Evolutionary conservation across 2,888 invertebrate species (phyloP).

Genomic region (Leptopilina syphax): DNA sequence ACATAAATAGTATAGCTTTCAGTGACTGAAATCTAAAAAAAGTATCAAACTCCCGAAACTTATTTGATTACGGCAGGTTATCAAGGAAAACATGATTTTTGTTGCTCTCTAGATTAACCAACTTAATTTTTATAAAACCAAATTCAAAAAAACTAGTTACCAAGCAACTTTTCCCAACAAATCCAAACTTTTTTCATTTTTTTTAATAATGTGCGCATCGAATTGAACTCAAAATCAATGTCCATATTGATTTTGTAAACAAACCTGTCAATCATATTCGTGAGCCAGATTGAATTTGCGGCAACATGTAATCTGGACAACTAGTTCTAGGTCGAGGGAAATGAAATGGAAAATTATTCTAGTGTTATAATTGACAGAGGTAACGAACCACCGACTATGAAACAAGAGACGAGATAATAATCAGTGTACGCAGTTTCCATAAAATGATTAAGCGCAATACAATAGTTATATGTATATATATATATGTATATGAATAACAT

Average conservation of each 20-base stretch:
- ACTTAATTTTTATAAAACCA: no score
- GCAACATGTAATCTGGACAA: constrained; percentile 41
- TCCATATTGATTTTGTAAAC: constrained; percentile 16
- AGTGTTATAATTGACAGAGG: constrained; percentile 51
- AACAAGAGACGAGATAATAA: constrained; percentile 47
- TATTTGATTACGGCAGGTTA: no score
- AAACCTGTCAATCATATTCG: constrained; percentile 5
- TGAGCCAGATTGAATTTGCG: constrained; percentile 10
- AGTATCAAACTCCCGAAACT: no score
- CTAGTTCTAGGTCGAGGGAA: constrained; percentile 35
- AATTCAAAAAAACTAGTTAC: no score
- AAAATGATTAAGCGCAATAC: constrained; percentile 54
- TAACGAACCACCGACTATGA: constrained; percentile 17
- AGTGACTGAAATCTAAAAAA: no score
- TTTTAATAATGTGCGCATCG: no score
- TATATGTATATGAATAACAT: background rate
- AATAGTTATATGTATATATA: background rate
- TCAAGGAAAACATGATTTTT: no score
- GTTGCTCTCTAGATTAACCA: no score
- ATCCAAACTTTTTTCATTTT: no score
- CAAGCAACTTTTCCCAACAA: no score
- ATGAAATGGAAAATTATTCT: constrained; percentile 53
- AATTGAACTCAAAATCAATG: background rate
- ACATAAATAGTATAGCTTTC: no score
- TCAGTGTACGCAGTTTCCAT: constrained; percentile 38